These are phyloP conservation scores for Portunus trituberculatus DNA, from an alignment of 1,140 invertebrate genomes.

Conservation along the genomic window DNA sequence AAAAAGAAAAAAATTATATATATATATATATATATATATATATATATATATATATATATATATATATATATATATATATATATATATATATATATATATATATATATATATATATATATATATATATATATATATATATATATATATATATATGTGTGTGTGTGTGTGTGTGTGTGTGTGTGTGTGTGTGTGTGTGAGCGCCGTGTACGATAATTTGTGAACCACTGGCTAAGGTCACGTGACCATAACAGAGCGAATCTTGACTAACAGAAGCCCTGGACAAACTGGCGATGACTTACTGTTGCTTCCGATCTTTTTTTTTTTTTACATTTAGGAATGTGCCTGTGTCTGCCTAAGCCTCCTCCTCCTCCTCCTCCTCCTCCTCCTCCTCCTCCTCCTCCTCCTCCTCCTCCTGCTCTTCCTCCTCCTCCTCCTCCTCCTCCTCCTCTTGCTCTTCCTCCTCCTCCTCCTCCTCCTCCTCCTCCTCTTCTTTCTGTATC, in stretches of 20 bases:
- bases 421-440: too few species aligned
- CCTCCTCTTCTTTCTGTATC: too few species aligned
- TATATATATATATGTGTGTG: constrained; percentile 51
- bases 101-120: constrained; percentile 59
- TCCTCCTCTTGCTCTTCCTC: not conserved
- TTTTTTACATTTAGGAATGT: too few species aligned
- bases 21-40: constrained; percentile 46
- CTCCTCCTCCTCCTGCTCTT: too few species aligned
- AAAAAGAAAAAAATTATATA: not conserved
- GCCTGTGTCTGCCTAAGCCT: too few species aligned
- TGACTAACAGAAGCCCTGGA: too few species aligned
- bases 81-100: constrained; percentile 60
- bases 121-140: constrained; percentile 58
- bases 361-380: too few species aligned
- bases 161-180: constrained; percentile 42
- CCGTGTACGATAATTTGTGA: not conserved
- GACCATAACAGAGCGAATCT: not conserved
- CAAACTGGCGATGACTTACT: too few species aligned
- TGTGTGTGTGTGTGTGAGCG: not conserved
- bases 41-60: constrained; percentile 64
- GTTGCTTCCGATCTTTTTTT: too few species aligned
- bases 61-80: constrained; percentile 64
- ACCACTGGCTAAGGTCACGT: not conserved
- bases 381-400: too few species aligned
- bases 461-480: not conserved